Evolutionary conservation across 2,113 vertebrate species (phyloP).

Genomic region (Scalopus aquaticus): DNA sequence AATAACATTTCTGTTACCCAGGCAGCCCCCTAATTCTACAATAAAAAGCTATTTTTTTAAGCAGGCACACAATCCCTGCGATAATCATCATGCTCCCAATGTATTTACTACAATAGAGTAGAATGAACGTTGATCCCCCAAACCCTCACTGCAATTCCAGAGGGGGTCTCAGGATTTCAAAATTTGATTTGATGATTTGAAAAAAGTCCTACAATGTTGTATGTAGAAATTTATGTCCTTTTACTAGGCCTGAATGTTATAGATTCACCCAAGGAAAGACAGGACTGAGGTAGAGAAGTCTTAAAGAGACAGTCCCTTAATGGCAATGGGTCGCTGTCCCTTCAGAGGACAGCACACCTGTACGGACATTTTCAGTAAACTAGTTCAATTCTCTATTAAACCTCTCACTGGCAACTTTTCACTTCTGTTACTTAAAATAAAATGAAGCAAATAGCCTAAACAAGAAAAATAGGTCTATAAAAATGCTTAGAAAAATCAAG

Average conservation of each 20-base stretch:
- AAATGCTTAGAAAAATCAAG: constrained; percentile 72
- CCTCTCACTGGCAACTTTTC: constrained; percentile 33
- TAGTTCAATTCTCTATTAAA: constrained; percentile 12
- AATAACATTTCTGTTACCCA: constrained; percentile 62
- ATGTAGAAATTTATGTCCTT: background rate
- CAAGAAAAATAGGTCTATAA: constrained; percentile 69
- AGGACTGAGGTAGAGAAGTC: background rate
- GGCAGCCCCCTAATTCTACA: constrained; percentile 36
- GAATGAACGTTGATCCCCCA: constrained; percentile 47
- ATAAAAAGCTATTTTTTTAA: constrained; percentile 46
- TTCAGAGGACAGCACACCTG: background rate
- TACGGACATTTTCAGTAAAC: background rate
- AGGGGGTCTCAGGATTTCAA: background rate
- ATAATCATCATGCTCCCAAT: constrained; percentile 18
- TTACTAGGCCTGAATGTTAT: background rate
- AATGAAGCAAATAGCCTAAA: constrained; percentile 63
- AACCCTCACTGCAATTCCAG: background rate
- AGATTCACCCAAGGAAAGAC: background rate
- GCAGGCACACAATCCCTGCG: constrained; percentile 64
- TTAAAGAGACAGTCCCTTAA: background rate
- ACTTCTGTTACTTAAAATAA: constrained; percentile 67
- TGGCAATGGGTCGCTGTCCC: background rate
- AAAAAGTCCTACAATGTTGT: background rate
- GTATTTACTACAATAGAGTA: constrained; percentile 53
- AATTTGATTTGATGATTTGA: background rate